Percentiles rank a stretch among this genome's conserved stretches.
These are phyloP conservation scores for Apotomis betuletana DNA, from an alignment of 2,888 invertebrate species.

Conservation along the genomic window DNA sequence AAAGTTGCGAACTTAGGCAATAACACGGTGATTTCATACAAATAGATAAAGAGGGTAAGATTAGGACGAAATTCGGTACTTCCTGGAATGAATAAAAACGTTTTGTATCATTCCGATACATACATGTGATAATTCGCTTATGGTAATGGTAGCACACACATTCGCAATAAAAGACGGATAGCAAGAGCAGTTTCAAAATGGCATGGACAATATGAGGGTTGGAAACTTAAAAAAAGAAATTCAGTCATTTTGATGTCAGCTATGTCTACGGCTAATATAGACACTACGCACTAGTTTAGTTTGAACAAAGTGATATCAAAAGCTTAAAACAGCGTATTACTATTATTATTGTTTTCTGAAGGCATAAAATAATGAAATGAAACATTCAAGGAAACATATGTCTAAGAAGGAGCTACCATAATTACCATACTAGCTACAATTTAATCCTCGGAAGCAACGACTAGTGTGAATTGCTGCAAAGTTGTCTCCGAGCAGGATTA, in stretches of 20 bases:
- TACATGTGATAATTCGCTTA: background rate
- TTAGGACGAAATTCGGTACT: background rate
- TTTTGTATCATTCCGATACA: background rate
- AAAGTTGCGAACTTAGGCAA: constrained; percentile 77
- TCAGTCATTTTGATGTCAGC: no score
- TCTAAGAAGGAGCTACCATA: background rate
- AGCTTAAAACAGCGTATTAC: no score
- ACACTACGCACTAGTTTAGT: no score
- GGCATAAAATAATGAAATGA: no score
- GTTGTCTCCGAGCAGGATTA: constrained; percentile 64
- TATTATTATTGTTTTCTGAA: no score
- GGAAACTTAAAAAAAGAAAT: no score
- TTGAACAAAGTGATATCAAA: no score
- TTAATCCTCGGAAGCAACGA: constrained; percentile 19
- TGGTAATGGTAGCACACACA: background rate
- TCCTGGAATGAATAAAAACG: background rate
- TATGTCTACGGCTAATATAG: no score
- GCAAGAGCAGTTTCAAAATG: no score
- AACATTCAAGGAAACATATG: no score
- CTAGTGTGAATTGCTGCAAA: constrained; percentile 53
- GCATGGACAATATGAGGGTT: no score
- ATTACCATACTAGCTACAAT: background rate
- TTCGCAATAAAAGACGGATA: no score
- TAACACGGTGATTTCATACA: constrained; percentile 74
- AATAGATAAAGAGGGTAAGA: constrained; percentile 6